Evolutionary conservation across 1,140 invertebrate genomes (phyloP), one percentile per base, ranked within the genome.

Genomic region (Calliphora vicina): DNA sequence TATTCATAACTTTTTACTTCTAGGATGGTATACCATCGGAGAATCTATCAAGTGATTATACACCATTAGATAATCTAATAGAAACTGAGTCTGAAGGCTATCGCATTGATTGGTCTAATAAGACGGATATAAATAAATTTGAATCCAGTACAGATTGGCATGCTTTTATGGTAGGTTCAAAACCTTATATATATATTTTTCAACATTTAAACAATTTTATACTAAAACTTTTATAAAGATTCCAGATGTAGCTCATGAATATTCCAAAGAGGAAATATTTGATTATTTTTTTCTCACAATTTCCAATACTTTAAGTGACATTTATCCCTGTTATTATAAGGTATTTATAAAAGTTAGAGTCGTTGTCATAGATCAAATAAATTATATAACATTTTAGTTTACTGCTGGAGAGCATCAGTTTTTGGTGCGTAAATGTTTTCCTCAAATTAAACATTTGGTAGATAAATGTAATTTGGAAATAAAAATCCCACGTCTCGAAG

Each of bases 321-420:
- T 89, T 12, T 89, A 87, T 87, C 88, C 88, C 13, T 89, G 88
- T 61, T 89, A 89, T 72, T 89, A 89, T 81, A 87, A 88, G 84
- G 88, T 89, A 45, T 10, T 84, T 78, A 10, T 4, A 25, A 23
- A 3, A 25, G 42, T 0, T 12, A 13, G 9, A 27, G 6, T 9
- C 13, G 6, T 74, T 42, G 29, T 29, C 6, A 74, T 6, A 20
- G 15, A 17, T 20, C 12, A 1, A 67, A 25, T 23, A 9, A 23
- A 67, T 20, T 23, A 67, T 23, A 8, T 12, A 43, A 3, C 3
- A 12, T 10, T 78, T 43, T 61, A 89, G 88, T 89, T 82, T 42
- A 82, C 83, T 8, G n/a, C 27, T 0, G 84, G 74, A 0, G 85
- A 86, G 6, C 88, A 89, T 85, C 84, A 85, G 2, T 89, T 89